Base-by-base conservation (phyloP, 2,888 invertebrate genomes). In the Diploptera punctata region DNA sequence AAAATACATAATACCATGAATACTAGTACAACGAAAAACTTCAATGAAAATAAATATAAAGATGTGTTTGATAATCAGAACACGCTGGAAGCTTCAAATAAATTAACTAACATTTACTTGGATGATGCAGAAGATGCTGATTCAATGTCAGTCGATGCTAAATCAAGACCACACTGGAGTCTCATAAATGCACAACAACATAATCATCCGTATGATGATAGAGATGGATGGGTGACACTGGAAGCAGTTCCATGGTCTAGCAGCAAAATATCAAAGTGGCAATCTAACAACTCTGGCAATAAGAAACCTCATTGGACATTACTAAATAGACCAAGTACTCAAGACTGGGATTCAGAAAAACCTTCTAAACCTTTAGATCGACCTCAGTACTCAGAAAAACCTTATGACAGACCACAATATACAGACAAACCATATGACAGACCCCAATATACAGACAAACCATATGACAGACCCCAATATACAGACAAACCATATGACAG, bases 261-360 rank as follows among this genome's bases (percentile, higher is more conserved):
- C 13, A 92, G 92, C 77, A 92, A 93, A 83, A 90, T 93, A 75
- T 91, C 92, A 1, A 93, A 92, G 81, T 93, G 93, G 93, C 90
- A 92, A 79, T 88, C 90, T 0, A 89, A 88, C 83, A 86, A 9
- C 86, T 84, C 83, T 19, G 82, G 81, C 77, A 81, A 83, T 69
- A 82, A 86, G 61, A 29, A 73, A 62, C 43, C 44, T 21, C 61
- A 69, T 72, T 72, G 26, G 61, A 24, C 43, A 70, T 10, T 33
- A 7, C 24, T n/a, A 2, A 24, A 43, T n/a, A 26, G 44, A 29
- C 38, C 61, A 18, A 52, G 47, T 18, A 18, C 38, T 29, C 54
- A 70, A 21, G 65, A 24, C 24, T 52, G 31, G 33, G n/a, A 16
- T 13, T 26, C 29, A 10, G 61, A 60, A 7, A 70, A 70, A 18